phyloP scores from a whole-genome alignment of 2,113 vertebrate genomes.

The Daubentonia madagascariensis region DNA sequence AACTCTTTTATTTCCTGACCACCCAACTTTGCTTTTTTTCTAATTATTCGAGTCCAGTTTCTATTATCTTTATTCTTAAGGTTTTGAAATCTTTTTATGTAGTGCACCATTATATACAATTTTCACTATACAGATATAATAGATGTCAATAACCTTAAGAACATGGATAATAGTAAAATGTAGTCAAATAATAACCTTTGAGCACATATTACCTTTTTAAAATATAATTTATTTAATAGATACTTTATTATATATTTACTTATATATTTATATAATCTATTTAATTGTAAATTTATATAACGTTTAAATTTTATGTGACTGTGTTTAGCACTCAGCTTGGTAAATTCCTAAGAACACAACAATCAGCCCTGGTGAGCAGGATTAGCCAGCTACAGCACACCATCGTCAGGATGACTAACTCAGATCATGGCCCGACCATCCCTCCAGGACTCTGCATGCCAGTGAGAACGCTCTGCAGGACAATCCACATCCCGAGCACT shows the following conservation, averaged over 20 bases:
- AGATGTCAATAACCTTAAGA: neutral
- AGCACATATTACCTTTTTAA: neutral
- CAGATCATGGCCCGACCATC: neutral
- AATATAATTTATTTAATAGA: neutral
- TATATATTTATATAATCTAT: neutral
- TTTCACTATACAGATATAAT: neutral
- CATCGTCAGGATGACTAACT: neutral
- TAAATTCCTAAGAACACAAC: neutral
- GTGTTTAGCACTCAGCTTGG: neutral
- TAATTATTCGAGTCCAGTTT: neutral
- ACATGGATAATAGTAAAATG: neutral
- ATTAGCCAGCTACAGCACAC: neutral
- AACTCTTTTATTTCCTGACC: neutral
- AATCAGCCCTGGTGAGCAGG: neutral
- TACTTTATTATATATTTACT: neutral
- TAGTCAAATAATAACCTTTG: neutral
- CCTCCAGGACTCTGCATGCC: neutral
- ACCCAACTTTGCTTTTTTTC: neutral
- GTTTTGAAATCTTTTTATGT: neutral
- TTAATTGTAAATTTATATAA: neutral
- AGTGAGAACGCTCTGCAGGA: fast-evolving
- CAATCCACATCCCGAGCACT: neutral
- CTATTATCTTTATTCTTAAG: neutral
- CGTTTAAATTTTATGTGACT: neutral
- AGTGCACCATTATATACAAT: neutral